A percentile compares a stretch with the other conserved stretches of the same genome.
These are phyloP conservation scores for Urocolius indicus DNA, from an alignment of 2,113 vertebrate species.

Conservation along the genomic window DNA sequence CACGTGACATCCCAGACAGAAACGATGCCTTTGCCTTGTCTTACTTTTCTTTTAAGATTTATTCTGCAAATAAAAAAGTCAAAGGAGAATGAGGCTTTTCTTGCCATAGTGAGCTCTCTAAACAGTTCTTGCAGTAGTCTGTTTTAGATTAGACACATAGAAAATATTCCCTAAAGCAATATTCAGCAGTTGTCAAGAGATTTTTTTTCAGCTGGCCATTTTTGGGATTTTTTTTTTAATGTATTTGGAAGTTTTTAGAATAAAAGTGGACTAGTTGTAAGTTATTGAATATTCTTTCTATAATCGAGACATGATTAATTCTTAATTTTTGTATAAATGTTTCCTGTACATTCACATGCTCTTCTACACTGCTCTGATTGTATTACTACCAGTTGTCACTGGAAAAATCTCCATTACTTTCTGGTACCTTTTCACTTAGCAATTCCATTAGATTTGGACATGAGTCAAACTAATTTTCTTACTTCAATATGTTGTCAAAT, in stretches of 20 bases:
- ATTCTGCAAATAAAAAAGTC: not conserved
- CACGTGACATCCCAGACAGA: not conserved
- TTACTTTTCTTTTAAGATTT: not conserved
- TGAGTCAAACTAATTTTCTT: not conserved
- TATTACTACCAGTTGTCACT: not conserved
- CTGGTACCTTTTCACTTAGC: not conserved
- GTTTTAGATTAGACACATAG: not conserved
- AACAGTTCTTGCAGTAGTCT: not conserved
- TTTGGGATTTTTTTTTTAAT: not conserved
- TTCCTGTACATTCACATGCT: fast-evolving
- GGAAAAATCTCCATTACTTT: not conserved
- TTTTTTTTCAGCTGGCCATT: not conserved
- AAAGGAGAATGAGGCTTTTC: not conserved
- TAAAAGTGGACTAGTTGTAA: not conserved
- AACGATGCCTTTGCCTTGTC: not conserved
- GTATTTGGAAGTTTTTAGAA: not conserved
- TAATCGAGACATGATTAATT: not conserved
- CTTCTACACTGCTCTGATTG: not conserved
- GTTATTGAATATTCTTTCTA: not conserved
- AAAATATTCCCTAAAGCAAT: not conserved
- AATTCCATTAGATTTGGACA: not conserved
- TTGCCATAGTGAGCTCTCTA: not conserved
- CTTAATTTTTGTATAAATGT: not conserved
- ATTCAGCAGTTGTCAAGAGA: not conserved
- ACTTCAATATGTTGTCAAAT: not conserved